Percentiles rank a stretch among this genome's conserved stretches.
Conservation (phyloP, 1,140 invertebrate species). For the Pseudachorutes palmiensis region DNA sequence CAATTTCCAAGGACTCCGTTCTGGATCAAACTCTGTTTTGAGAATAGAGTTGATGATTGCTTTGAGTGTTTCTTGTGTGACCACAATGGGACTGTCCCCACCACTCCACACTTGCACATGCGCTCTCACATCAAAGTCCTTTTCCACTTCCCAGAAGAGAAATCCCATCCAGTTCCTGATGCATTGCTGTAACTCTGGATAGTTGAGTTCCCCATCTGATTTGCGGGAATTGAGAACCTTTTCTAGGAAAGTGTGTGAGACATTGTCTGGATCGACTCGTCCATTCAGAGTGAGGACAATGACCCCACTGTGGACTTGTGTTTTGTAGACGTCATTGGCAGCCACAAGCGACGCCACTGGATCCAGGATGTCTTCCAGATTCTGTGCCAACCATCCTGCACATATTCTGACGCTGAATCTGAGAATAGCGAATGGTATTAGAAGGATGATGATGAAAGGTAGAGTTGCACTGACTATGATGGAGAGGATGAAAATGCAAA, state of each 20-base stretch:
- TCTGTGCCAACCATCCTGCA: background rate
- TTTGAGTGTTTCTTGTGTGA: constrained; percentile 1
- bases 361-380: background rate
- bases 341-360: background rate
- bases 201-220: background rate
- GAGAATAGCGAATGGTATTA: background rate
- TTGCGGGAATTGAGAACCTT: background rate
- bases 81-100: background rate
- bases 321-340: background rate
- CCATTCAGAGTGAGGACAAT: background rate
- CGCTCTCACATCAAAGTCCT: background rate
- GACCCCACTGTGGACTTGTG: too few species aligned
- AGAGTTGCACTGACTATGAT: background rate
- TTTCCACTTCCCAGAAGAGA: background rate
- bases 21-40: background rate
- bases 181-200: background rate
- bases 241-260: background rate
- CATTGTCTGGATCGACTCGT: background rate
- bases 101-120: background rate
- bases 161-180: background rate
- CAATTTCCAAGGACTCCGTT: background rate
- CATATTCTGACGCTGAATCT: background rate
- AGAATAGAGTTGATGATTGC: background rate
- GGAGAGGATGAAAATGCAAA: background rate
- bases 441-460: background rate